Evolutionary conservation across 2,888 invertebrate genomes (phyloP), one percentile per base, ranked within the genome.

Genomic region (Tineola bisselliella): DNA sequence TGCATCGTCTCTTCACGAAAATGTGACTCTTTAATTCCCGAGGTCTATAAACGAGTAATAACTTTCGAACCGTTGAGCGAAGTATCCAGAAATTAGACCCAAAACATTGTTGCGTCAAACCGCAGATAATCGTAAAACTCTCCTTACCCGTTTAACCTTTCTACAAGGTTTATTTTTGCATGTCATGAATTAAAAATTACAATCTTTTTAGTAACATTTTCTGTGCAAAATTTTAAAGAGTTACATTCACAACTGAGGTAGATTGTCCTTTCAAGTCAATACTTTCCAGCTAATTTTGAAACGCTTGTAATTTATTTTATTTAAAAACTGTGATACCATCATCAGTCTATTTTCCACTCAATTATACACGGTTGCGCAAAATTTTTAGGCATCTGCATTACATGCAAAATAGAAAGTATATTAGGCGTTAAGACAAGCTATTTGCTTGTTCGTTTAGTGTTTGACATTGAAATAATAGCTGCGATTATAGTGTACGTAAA

Each of bases 31-130:
- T 54, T 54, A 15, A 13, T 13, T 48, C 17, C n/a, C 48, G 48
- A n/a, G 54, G 54, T 54, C 54, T 54, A 54, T 54, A 54, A 54
- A 54, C 25, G 25, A 54, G 54, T 54, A 18, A 25, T 54, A 54
- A 54, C 54, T 54, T 25, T 54, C 25, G 54, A 54, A 25, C n/a
- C 54, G 54, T 54, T 54, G 12, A 18, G 25, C 54, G 54, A 18
- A 54, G 54, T 54, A 12, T 54, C 54, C n/a, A 25, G 54, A 54
- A 54, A 54, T 54, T 54, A 54, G 54, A 25, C 54, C 54, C 25
- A 8, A 48, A 48, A 48, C 48, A 17, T 17, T 48, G 48, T 48
- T 17, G 17, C 15, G 48, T 48, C 17, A 48, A 48, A 48, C 48
- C 48, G 48, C 15, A 48, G 17, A 48, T 48, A 48, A 48, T 15